Conservation (phyloP, 2,888 invertebrate species). For the Venusia cambrica region DNA sequence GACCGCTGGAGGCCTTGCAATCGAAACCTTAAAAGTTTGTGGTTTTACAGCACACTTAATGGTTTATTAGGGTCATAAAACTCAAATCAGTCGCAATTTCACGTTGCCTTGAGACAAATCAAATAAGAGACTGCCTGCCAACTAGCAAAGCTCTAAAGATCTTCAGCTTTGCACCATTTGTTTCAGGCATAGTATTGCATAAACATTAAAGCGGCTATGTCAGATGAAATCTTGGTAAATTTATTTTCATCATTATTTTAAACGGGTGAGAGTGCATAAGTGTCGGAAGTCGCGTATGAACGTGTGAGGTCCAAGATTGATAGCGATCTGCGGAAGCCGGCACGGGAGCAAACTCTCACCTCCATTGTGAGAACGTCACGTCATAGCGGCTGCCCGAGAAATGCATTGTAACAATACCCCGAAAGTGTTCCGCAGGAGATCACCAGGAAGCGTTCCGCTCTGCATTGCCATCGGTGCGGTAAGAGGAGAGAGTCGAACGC, state of each 20-base stretch:
- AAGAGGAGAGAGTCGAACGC: conserved; percentile 69
- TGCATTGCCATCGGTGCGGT: conserved; percentile 63
- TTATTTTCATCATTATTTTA: conserved; percentile 30
- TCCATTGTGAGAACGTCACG: conserved; percentile 64
- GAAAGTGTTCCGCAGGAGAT: conserved; percentile 43
- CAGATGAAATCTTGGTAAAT: conserved; percentile 19
- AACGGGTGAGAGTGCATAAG: conserved; percentile 40
- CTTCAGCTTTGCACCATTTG: conserved; percentile 1
- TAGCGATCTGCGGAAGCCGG: conserved; percentile 63
- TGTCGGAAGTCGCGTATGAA: conserved; percentile 52
- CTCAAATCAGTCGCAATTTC: conserved; percentile 18
- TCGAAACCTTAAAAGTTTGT: conserved; percentile 16
- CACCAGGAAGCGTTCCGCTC: conserved; percentile 75
- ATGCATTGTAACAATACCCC: conserved; percentile 52
- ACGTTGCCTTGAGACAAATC: conserved; percentile 22
- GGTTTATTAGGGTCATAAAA: conserved; percentile 22
- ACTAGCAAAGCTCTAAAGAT: not conserved
- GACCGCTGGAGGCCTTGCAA: conserved; percentile 17
- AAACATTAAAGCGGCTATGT: conserved; percentile 16
- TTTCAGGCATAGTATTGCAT: conserved; percentile 4
- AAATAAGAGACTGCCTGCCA: conserved; percentile 7
- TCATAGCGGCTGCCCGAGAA: conserved; percentile 61
- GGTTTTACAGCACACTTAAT: conserved; percentile 18
- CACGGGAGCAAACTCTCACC: conserved; percentile 63
- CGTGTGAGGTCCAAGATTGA: conserved; percentile 53